phyloP scores from a whole-genome alignment of 2,888 invertebrate species.

The Phania funesta region DNA sequence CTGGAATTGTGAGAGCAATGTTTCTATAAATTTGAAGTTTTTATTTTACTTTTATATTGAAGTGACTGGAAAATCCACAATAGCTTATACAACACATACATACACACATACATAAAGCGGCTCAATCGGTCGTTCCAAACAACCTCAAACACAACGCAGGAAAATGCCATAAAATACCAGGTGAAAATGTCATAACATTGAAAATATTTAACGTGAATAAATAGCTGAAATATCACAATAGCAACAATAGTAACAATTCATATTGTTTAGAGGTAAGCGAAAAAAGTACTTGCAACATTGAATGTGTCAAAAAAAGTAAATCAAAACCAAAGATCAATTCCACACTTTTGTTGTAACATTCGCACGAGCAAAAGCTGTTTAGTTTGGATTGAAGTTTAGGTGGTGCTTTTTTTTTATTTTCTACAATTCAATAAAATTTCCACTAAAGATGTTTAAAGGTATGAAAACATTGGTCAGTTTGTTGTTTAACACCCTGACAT shows the following conservation, averaged over 20 bases:
- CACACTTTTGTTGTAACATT: not conserved
- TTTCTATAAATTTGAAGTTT: not conserved
- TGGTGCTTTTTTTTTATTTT: not conserved
- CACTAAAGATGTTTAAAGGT: too few relatives aligned
- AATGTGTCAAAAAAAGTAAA: not conserved
- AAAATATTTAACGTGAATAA: conserved; percentile 23
- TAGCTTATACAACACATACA: not conserved
- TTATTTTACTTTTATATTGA: not conserved
- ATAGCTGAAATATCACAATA: conserved; percentile 6
- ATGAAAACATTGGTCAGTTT: too few relatives aligned
- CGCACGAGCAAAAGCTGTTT: not conserved
- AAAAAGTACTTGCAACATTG: not conserved
- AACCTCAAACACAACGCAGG: not conserved
- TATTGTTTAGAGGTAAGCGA: not conserved
- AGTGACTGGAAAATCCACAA: not conserved
- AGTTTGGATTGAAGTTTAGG: not conserved
- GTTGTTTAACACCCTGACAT: too few relatives aligned
- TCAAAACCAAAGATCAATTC: not conserved
- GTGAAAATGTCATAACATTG: conserved; percentile 38
- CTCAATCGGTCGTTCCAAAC: not conserved
- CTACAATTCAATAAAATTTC: not conserved
- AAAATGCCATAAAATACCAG: not conserved
- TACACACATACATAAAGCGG: not conserved
- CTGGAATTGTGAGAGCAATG: conserved; percentile 12
- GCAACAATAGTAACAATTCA: not conserved